Evolutionary conservation across 2,113 vertebrate species (phyloP).

Genomic region (Albula glossodonta): DNA sequence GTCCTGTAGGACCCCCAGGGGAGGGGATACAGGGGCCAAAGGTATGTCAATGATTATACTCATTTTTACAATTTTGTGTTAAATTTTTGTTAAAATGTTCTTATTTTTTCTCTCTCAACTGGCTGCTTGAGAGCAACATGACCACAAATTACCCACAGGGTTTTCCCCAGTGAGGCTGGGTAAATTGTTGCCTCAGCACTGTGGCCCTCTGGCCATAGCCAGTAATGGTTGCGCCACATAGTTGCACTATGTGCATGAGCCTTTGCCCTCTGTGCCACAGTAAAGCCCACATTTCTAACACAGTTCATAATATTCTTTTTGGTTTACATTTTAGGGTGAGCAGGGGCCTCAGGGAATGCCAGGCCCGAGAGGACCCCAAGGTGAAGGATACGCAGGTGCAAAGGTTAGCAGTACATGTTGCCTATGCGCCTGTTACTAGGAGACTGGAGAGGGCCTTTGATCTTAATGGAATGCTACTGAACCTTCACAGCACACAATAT

Average conservation of each 20-base stretch:
- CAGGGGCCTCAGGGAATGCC: conserved; percentile 82
- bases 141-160: no score
- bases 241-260: no score
- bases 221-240: no score
- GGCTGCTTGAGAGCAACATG: no score
- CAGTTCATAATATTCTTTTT: not conserved
- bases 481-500: not conserved
- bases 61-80: no score
- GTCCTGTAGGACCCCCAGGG: conserved; percentile 77
- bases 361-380: conserved; percentile 80
- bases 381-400: conserved; percentile 80
- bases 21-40: conserved; percentile 85
- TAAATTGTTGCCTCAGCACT: no score
- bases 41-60: conserved; percentile 59
- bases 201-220: no score
- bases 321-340: conserved; percentile 72
- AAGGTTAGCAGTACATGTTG: conserved; percentile 68
- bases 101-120: no score
- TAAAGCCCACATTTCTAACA: not conserved
- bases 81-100: no score
- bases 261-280: no score
- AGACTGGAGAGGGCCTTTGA: not conserved
- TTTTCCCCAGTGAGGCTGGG: no score
- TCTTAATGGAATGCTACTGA: not conserved
- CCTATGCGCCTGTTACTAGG: conserved; percentile 4